Percentiles rank a stretch among this genome's conserved stretches.
Conservation (phyloP, 1,140 invertebrate genomes). For the Anastrepha ludens region DNA sequence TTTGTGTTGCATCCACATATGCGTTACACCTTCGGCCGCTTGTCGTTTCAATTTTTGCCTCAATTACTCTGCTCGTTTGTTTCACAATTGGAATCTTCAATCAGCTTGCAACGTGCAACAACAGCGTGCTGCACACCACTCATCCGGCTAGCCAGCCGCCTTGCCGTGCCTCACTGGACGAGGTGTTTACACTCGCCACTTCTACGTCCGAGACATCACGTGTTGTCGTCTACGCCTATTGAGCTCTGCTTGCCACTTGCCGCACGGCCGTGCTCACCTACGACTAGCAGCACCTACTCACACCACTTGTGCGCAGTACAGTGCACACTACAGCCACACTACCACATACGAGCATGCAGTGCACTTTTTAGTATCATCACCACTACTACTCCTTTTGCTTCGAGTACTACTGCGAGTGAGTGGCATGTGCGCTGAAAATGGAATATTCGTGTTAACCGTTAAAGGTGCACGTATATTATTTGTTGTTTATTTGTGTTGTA, state of each 20-base stretch:
- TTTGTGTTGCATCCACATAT: not conserved
- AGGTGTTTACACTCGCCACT: conserved; percentile 1
- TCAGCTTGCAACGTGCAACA: conserved; percentile 14
- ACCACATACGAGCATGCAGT: not conserved
- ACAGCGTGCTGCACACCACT: not conserved
- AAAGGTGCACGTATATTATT: conserved; percentile 42
- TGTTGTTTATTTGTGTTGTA: conserved; percentile 45
- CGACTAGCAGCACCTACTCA: not conserved
- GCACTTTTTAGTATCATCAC: not conserved
- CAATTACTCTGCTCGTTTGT: conserved; percentile 74
- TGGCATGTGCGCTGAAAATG: conserved; percentile 62
- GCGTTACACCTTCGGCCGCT: conserved; percentile 21
- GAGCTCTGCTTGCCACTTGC: conserved; percentile 30
- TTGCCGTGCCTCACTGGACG: conserved; percentile 54
- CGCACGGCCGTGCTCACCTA: not conserved
- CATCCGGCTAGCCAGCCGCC: conserved; percentile 54
- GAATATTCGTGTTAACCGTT: conserved; percentile 70
- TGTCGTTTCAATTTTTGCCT: conserved; percentile 72
- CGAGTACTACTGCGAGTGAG: not conserved
- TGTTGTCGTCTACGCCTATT: conserved; percentile 40
- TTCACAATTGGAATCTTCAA: conserved; percentile 70
- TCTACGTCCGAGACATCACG: conserved; percentile 17
- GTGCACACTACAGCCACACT: not conserved
- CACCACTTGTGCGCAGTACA: not conserved
- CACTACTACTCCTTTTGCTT: not conserved